Evolutionary conservation across 2,113 vertebrate species (phyloP), one percentile per base, ranked within the genome.

Genomic region (Mirza zaza): DNA sequence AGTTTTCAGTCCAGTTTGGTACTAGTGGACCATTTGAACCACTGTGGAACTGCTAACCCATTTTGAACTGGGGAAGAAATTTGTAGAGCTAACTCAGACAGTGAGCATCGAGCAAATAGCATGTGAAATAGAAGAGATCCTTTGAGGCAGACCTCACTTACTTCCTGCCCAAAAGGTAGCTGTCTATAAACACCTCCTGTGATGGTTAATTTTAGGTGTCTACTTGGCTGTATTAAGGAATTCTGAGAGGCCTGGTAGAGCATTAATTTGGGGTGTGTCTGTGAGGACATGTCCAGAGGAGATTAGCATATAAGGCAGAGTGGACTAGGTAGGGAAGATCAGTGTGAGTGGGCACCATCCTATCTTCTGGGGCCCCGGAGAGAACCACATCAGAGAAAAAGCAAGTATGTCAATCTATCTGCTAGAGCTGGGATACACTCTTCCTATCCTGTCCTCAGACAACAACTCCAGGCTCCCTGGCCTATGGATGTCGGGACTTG

Each of bases 41-140:
- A 68, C 48, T 20, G 23, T 68, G 67, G 65, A 95, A 57, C 42
- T 55, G 12, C 45, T 23, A n/a, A 36, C 15, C 29, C 57, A 79
- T 90, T 90, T 87, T 82, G 85, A 95, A 55, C 8, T 59, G 65
- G 25, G 94, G 21, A 73, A 90, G 73, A 90, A 70, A 83, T 80
- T 45, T 50, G 29, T 50, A 23, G 23, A 6, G 9, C 77, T 94
- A 65, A 90, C 29, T 96, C n/a, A 48, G 79, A 75, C 61, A 73
- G 18, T 77, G 55, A 92, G 34, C 70, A 55, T 15, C 20, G 85
- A 70, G 20, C 8, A 76, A 92, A 81, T 29, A 83, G 48, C 8
- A 15, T 34, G 18, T 39, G 17, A 23, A 63, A 27, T 70, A 27
- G 36, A 83, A 32, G 34, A 79, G 61, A 79, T n/a, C 77, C 34